Evolutionary conservation across 2,888 invertebrate genomes (phyloP), one percentile per base, ranked within the genome.

Genomic region (Emmelina monodactyla): DNA sequence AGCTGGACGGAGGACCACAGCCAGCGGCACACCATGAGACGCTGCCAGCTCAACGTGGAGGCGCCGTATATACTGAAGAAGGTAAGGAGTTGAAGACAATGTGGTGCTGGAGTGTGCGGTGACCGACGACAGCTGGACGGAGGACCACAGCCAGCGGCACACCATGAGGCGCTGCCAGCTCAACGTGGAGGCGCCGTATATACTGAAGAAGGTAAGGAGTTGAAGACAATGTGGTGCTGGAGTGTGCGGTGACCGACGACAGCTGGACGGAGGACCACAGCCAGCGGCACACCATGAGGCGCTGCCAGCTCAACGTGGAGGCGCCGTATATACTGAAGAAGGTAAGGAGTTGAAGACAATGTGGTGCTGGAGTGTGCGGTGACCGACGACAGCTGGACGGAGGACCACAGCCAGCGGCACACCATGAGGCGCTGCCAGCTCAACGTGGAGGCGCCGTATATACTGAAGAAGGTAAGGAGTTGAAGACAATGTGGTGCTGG

Each of bases 41-140:
- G 91, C 34, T 97, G 96, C 63, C 89, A 91, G 69, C 81, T 97
- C 35, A 91, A 93, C 55, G 92, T 96, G 1, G 96, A 97, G 44
- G 96, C 94, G 10, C 97, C 97, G 0, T 97, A 96, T 66, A 76
- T 97, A 34, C 84, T 97, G 38, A 96, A 96, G 68, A 97, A 96
- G 85, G 92, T 92, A 58, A 31, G 43, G n/a, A n/a, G n/a, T n/a
- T n/a, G n/a, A n/a, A n/a, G n/a, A n/a, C n/a, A n/a, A n/a, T n/a
- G 92, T 97, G 41, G 95, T 97, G 54, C 80, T 94, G 25, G 94
- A 94, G 33, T 94, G 94, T 62, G 88, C 88, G 49, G 85, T 94
- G 43, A 83, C 87, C 3, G 85, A 85, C 32, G 94, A 97, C 58
- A 85, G 85, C 56, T 87, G 87, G 57, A 84, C 87, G 38, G 84